These are phyloP conservation scores for Poecilia latipinna DNA, from an alignment of 2,113 vertebrate genomes.

Conservation along the genomic window DNA sequence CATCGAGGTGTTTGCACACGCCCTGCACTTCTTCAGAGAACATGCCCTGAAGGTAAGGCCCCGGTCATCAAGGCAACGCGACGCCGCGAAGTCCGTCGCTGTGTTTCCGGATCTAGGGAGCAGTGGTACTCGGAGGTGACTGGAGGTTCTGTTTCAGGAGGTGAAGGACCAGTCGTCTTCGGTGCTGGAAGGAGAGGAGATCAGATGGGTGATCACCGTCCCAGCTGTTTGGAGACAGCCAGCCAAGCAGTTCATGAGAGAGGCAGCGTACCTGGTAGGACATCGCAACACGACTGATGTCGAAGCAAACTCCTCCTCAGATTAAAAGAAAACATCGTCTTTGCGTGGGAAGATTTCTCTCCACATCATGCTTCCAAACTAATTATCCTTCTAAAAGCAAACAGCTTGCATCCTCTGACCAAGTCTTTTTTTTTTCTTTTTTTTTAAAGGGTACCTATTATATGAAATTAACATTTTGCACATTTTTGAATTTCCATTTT, in stretches of 20 bases:
- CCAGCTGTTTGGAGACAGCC: conserved; percentile 97
- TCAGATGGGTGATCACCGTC: conserved; percentile 97
- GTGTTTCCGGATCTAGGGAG: not conserved
- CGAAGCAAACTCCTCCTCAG: not conserved
- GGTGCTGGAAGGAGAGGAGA: conserved; percentile 77
- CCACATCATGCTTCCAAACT: not conserved
- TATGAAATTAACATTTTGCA: no score
- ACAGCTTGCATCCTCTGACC: not conserved
- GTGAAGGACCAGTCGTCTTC: conserved; percentile 88
- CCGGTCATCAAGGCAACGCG: fast-evolving
- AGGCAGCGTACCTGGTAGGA: conserved; percentile 92
- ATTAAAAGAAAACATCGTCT: conserved; percentile 13
- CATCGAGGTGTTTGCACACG: conserved; percentile 92
- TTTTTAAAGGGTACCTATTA: not conserved
- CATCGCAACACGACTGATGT: not conserved
- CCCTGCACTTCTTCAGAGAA: conserved; percentile 91
- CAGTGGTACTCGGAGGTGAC: not conserved
- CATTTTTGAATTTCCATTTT: no score
- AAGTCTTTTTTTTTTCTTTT: not conserved
- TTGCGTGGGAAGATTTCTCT: conserved; percentile 7
- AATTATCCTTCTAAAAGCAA: not conserved
- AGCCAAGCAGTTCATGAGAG: conserved; percentile 98
- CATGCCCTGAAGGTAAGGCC: conserved; percentile 89
- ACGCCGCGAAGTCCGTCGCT: not conserved
- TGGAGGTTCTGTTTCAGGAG: conserved; percentile 78